Evolutionary conservation across 2,888 invertebrate species (phyloP), one percentile per base, ranked within the genome.

Genomic region (Andrena bicolor): DNA sequence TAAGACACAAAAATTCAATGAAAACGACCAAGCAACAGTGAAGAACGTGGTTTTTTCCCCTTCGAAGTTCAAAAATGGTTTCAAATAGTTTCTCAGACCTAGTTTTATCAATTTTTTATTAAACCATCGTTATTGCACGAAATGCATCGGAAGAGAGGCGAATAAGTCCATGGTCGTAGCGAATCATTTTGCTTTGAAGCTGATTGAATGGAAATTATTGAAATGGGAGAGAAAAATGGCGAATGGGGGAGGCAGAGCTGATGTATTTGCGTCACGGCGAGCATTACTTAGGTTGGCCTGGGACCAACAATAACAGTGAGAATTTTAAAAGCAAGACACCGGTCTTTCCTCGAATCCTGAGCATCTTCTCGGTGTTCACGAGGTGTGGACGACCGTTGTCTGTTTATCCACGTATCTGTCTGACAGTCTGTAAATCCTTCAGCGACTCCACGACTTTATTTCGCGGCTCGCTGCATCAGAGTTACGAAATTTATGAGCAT

Each of bases 241-340:
- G 69, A 20, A 30, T 41, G 56, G 8, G 65, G 63, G 30, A 66
- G 80, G 76, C 32, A 41, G 61, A 60, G 69, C 58, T 71, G 79
- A 85, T 89, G 87, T 89, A 90, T 90, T 89, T 89, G 86, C 86
- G 88, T 81, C 86, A 63, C 49, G 75, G 69, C 65, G 60, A 79
- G 78, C 85, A 88, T 89, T 89, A 87, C 83, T 86, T 75, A 79
- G 71, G 70, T 85, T 90, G 90, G 90, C 91, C 69, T 65, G 70
- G 65, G 58, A 90, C 91, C 90, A 90, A 90, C 83, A 86, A 87
- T 86, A 90, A 90, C 90, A 90, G 76, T 51, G 84, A 83, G 82
- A 84, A 83, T 90, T 90, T 88, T 88, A 83, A 89, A 90, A 86
- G 72, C 75, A 73, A 72, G 74, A 65, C 51, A 30, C 58, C 80